Evolutionary conservation across 2,113 vertebrate species (phyloP).

Genomic region (Nannospalax galili): DNA sequence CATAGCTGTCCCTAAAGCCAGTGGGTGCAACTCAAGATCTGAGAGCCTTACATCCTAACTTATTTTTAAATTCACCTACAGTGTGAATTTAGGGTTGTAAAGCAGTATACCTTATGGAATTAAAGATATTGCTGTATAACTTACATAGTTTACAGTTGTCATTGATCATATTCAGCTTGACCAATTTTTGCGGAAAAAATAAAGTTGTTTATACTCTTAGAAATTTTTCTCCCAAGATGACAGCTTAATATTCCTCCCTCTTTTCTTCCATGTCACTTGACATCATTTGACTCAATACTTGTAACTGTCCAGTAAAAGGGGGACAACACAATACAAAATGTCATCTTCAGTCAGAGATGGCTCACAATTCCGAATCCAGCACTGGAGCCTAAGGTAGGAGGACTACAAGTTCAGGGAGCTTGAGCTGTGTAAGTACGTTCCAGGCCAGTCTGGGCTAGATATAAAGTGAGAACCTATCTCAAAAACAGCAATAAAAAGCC

Average conservation of each 20-base stretch:
- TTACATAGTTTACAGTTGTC: too few species aligned
- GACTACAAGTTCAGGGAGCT: background rate
- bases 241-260: background rate
- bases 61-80: slow-evolving; percentile 26
- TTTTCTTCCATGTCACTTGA: background rate
- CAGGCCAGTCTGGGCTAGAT: background rate
- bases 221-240: slow-evolving; percentile 9
- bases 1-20: too few species aligned
- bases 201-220: slow-evolving; percentile 17
- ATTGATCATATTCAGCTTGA: background rate
- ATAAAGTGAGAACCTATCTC: background rate
- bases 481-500: background rate
- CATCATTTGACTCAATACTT: background rate
- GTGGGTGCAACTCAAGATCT: background rate
- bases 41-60: background rate
- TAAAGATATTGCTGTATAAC: too few species aligned
- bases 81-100: background rate
- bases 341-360: background rate
- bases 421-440: background rate
- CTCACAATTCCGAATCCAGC: background rate
- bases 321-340: background rate
- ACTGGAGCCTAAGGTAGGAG: background rate
- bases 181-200: background rate
- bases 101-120: background rate
- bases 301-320: background rate